These are phyloP conservation scores for Tiliqua scincoides DNA, from an alignment of 2,113 vertebrate genomes.

Conservation along the genomic window DNA sequence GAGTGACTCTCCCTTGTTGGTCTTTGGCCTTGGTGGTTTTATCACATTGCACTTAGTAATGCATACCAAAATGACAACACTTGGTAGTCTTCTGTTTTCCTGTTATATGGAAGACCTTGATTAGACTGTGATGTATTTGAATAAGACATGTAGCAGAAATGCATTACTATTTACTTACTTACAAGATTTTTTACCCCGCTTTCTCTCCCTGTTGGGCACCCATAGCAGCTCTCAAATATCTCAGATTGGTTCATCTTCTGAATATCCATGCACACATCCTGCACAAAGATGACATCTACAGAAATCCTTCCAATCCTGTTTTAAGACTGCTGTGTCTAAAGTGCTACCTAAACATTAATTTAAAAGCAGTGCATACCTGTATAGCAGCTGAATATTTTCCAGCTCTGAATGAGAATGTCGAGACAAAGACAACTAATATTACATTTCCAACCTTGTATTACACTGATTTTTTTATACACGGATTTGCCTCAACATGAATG, in stretches of 20 bases:
- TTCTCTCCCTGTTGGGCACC: too few species aligned
- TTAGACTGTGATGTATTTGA: neutral
- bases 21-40: constrained; percentile 42
- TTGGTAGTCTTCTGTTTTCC: constrained; percentile 6
- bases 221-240: too few species aligned
- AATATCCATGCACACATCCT: constrained; percentile 27
- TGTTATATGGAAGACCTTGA: neutral
- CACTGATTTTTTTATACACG: too few species aligned
- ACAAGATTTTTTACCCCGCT: too few species aligned
- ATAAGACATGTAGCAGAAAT: neutral
- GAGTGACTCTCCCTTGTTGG: neutral
- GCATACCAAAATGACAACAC: constrained; percentile 18
- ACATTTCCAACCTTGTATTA: too few species aligned
- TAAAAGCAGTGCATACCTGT: neutral
- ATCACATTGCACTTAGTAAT: neutral
- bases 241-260: neutral
- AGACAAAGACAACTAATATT: neutral
- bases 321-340: neutral
- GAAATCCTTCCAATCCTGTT: neutral
- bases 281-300: constrained; percentile 4
- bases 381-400: neutral
- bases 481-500: too few species aligned
- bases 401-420: neutral
- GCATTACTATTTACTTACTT: neutral
- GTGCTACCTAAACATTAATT: neutral